These are phyloP conservation scores for Actinia tenebrosa DNA, from an alignment of 64 coral and sea anemone genomes.

Conservation along the genomic window DNA sequence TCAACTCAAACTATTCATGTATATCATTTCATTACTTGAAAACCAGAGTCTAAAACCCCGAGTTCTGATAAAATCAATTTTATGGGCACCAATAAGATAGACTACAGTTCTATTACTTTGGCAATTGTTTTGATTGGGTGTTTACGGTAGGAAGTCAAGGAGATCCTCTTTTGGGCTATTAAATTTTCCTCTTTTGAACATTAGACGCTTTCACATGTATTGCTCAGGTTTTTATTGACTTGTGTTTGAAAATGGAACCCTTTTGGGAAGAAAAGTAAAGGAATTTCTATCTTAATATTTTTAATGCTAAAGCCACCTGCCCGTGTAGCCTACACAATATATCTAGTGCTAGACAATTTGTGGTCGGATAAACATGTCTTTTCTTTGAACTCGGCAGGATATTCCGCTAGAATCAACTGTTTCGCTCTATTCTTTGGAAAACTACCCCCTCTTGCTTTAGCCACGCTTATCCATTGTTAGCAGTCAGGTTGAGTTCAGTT, in stretches of 20 bases:
- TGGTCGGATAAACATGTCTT: neutral
- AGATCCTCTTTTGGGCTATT: no score
- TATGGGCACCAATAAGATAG: no score
- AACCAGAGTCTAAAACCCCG: no score
- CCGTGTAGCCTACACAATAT: neutral
- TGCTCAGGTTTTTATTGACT: neutral
- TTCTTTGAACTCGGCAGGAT: neutral
- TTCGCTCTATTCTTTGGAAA: neutral
- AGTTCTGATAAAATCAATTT: no score
- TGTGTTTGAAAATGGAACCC: neutral
- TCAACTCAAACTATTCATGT: no score
- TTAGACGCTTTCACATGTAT: neutral
- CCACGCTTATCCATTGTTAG: slow-evolving; percentile 7
- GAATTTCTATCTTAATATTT: neutral
- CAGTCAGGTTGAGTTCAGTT: neutral
- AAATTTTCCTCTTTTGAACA: no score
- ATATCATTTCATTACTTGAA: no score
- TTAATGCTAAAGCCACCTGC: neutral
- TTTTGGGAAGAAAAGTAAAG: neutral
- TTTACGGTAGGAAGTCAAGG: no score
- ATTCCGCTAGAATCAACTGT: neutral
- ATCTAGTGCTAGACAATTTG: neutral
- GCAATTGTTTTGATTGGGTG: no score
- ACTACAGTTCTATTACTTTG: no score
- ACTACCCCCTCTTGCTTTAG: neutral